Percentiles rank a stretch among this genome's conserved stretches.
Conservation (phyloP, 2,888 invertebrate genomes). For the Agelastica alni region DNA sequence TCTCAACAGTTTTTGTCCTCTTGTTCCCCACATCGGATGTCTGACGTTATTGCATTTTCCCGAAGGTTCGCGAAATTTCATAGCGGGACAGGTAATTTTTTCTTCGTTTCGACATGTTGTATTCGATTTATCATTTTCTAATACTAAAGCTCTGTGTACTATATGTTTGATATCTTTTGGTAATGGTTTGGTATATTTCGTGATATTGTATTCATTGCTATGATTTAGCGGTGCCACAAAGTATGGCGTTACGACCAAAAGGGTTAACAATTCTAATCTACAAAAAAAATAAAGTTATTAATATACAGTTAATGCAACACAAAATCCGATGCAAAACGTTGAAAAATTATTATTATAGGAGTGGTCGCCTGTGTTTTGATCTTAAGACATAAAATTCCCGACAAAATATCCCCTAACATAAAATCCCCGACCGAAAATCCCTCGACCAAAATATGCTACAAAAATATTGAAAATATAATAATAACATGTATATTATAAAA, state of each 20-base stretch:
- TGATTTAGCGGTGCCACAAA: conserved; percentile 12
- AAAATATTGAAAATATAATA: no score
- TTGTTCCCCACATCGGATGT: conserved; percentile 80
- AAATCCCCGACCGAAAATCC: no score
- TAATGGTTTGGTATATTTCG: conserved; percentile 49
- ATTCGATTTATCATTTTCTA: conserved; percentile 41
- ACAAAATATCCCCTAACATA: no score
- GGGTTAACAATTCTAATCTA: conserved; percentile 17
- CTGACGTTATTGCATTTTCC: conserved; percentile 90
- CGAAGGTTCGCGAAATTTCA: conserved; percentile 78
- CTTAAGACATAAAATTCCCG: no score
- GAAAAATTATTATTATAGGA: no score
- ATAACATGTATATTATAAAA: no score
- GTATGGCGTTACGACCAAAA: conserved; percentile 23
- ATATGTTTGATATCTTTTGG: conserved; percentile 50
- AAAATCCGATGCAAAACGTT: no score
- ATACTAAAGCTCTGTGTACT: conserved; percentile 47
- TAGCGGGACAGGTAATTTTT: conserved; percentile 73
- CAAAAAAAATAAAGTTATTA: conserved; percentile 8
- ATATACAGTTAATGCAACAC: no score
- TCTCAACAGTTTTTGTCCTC: conserved; percentile 77
- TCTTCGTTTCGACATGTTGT: conserved; percentile 54
- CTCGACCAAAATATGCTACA: no score
- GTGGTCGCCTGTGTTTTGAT: no score
- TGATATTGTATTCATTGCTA: conserved; percentile 44